Base-by-base conservation (phyloP, 2,113 vertebrate species). In the Pagrus major region DNA sequence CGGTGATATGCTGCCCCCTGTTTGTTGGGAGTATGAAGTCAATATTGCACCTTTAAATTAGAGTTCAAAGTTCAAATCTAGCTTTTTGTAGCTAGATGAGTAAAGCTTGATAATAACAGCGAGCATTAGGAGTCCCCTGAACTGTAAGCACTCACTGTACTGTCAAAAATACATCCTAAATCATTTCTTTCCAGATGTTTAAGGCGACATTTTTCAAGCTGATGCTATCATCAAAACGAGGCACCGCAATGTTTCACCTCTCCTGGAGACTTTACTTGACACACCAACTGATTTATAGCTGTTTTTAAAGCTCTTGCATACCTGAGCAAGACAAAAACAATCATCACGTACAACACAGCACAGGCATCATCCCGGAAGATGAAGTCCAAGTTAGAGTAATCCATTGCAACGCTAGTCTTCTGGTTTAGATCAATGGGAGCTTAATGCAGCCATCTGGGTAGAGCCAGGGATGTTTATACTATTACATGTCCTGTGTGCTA, bases 211-310 rank as follows among this genome's bases (percentile, higher is more conserved):
- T 80, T 66, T 61, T 1, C 74, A 35, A 58, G 44, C 33, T 27
- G 39, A 51, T 75, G 31, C 56, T 52, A 41, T 84, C 37, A 66
- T 70, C 16, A 44, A 77, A 71, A 84, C 60, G 54, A 49, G 39
- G 15, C 10, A 16, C 59, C 21, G 15, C 54, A 41, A 44, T 31
- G 31, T 66, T 63, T 83, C n/a, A 67, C 2, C 69, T 44, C 42
- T 61, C 9, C 23, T 18, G 14, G 58, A 49, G 42, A 46, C 42
- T 58, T 78, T 11, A 31, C n/a, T 44, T 85, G 80, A 84, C 72
- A 65, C 3, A 39, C 23, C 5, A 12, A 11, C 10, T 67, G 82
- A 88, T 77, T 84, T 51, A 72, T 31, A 7, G 61, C 29, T 47
- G 35, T 33, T 72, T 77, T 69, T 29, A n/a, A n/a, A 64, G 41